Evolutionary conservation across 2,797 vertebrate genomes (phyloP).

Genomic region (Sebastes dallii): DNA sequence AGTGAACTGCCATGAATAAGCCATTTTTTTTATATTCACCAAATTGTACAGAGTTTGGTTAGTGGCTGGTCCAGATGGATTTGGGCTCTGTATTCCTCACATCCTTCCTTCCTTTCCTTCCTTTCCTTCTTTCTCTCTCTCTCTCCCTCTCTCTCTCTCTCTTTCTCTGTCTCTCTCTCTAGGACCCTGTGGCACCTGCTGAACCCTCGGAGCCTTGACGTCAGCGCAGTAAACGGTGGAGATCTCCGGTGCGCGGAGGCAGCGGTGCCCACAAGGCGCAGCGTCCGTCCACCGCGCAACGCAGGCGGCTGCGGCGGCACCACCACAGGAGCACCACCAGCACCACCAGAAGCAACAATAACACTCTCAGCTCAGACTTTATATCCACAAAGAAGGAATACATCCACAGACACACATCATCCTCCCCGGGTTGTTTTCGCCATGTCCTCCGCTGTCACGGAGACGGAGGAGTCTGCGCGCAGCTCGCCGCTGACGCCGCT

Average conservation of each 20-base stretch:
- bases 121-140: slow-evolving; percentile 15
- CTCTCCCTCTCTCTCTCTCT: neutral
- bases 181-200: slow-evolving; percentile 66
- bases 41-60: neutral
- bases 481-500: slow-evolving; percentile 92
- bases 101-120: too few species aligned
- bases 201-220: slow-evolving; percentile 61
- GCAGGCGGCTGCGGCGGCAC: slow-evolving; percentile 36
- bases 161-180: slow-evolving; percentile 12
- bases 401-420: neutral
- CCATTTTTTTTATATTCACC: too few species aligned
- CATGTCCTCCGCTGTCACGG: slow-evolving; percentile 92
- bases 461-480: slow-evolving; percentile 88
- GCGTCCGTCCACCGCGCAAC: slow-evolving; percentile 53
- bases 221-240: slow-evolving; percentile 53
- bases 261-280: slow-evolving; percentile 54
- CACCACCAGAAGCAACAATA: neutral
- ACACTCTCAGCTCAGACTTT: neutral
- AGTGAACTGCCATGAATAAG: neutral
- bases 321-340: neutral
- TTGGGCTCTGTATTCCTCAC: too few species aligned
- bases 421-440: neutral
- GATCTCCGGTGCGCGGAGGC: slow-evolving; percentile 53
- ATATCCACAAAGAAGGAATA: neutral
- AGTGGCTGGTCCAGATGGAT: too few species aligned